phyloP scores from a whole-genome alignment of 1,140 invertebrate genomes.

The Sycophila sp. region DNA sequence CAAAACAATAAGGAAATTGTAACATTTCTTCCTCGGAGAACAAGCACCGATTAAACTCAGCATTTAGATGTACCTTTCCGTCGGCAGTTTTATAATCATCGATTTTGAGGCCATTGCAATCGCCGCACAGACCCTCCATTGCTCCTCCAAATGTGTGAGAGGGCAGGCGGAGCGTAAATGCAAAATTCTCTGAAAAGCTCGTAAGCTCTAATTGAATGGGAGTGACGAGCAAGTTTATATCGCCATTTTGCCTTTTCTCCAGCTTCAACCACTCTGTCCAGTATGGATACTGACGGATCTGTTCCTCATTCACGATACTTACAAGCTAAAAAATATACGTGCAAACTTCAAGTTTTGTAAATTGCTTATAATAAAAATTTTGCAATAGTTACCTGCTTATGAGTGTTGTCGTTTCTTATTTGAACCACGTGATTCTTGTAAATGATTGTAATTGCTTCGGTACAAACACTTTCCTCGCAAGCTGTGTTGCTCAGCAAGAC shows the following conservation, averaged over 20 bases:
- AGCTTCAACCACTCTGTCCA: conserved; percentile 60
- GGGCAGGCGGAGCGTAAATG: conserved; percentile 73
- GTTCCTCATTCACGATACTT: conserved; percentile 55
- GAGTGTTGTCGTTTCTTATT: conserved; percentile 57
- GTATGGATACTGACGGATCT: conserved; percentile 53
- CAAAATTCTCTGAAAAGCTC: conserved; percentile 62
- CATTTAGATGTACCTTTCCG: conserved; percentile 54
- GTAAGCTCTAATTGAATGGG: conserved; percentile 60
- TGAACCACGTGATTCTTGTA: conserved; percentile 73
- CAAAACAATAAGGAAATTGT: neutral
- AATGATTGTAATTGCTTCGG: conserved; percentile 72
- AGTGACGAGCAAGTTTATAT: conserved; percentile 62
- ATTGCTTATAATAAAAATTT: neutral
- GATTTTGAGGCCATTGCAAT: conserved; percentile 75
- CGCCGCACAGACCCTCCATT: conserved; percentile 82
- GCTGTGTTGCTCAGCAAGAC: conserved; percentile 26
- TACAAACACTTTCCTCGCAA: conserved; percentile 65
- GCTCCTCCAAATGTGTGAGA: conserved; percentile 77
- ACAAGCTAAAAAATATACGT: conserved; percentile 31
- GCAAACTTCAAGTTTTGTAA: neutral
- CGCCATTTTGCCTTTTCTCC: conserved; percentile 51
- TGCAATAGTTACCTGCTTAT: conserved; percentile 16
- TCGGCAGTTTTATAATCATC: conserved; percentile 73
- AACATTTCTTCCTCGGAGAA: neutral
- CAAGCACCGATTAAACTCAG: neutral